Conservation (phyloP, 1,140 invertebrate species). For the Drosophila mauritiana region DNA sequence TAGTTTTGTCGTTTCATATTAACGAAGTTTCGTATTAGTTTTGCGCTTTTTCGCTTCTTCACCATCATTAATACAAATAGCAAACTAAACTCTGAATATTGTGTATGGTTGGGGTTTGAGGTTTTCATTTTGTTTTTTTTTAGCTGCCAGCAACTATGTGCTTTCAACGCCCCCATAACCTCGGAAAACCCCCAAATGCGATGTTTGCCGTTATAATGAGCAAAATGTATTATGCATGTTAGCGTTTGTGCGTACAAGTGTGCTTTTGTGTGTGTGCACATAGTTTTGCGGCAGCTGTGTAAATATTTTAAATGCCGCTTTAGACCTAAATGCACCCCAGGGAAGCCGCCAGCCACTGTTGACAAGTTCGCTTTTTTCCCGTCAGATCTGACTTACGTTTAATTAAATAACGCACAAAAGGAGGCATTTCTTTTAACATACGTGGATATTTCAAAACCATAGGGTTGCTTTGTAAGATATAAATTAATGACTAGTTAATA, state of each 20-base stretch:
- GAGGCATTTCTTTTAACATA: too few relatives aligned
- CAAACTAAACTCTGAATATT: slow-evolving; percentile 68
- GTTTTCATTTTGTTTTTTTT: slow-evolving; percentile 1
- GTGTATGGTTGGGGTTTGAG: slow-evolving; percentile 20
- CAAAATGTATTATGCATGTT: slow-evolving; percentile 55
- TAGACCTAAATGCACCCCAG: slow-evolving; percentile 61
- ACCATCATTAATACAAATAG: slow-evolving; percentile 78
- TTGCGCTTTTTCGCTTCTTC: slow-evolving; percentile 75
- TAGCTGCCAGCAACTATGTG: slow-evolving; percentile 16
- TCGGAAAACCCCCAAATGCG: slow-evolving; percentile 14
- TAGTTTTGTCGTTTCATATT: slow-evolving; percentile 82
- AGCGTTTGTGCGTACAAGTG: slow-evolving; percentile 34
- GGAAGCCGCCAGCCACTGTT: slow-evolving; percentile 22
- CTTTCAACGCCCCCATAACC: slow-evolving; percentile 34
- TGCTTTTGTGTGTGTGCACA: slow-evolving; percentile 37
- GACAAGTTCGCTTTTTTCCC: too few relatives aligned
- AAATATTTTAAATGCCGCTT: slow-evolving; percentile 77
- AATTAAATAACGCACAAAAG: too few relatives aligned
- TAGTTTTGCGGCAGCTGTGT: slow-evolving; percentile 69
- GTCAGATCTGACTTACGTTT: too few relatives aligned
- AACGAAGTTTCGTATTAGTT: slow-evolving; percentile 80
- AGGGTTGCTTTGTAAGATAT: too few relatives aligned
- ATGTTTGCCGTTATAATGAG: slow-evolving; percentile 76
- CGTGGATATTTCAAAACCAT: too few relatives aligned
- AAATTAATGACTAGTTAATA: too few relatives aligned